Base-by-base conservation (phyloP, 2,797 vertebrate species). In the Hafferia zeledoni region DNA sequence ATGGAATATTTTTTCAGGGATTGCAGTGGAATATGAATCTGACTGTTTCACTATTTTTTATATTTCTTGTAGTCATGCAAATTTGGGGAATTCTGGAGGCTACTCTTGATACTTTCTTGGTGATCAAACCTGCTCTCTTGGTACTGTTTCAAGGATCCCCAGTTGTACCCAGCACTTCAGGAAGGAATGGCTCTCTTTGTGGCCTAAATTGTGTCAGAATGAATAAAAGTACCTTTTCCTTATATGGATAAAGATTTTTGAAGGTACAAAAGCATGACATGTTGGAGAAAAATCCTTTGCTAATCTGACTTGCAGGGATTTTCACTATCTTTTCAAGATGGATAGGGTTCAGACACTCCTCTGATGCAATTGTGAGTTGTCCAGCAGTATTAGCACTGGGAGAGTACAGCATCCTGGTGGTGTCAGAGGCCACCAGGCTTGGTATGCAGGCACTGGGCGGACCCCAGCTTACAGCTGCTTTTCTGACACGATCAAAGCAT, bases 401-500 rank as follows among this genome's bases (percentile, higher is more conserved):
- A 55, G 31, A 27, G 15, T 11, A 28, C 0, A 0, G n/a, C 33
- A 44, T 87, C 25, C 49, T 76, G 67, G 49, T 59, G n/a, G 22
- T 44, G n/a, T 78, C 52, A 23, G 87, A 52, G 67, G 52, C 89
- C 59, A n/a, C 11, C 10, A 8, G 7, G 27, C 41, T 28, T 52
- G 33, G 57, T 52, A 49, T n/a, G 52, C 59, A 60, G 87, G 64
- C 75, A 9, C 31, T 87, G 87, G 93, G 87, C 76, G 63, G 46
- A 70, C 44, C 71, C 59, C 78, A 41, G 47, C n/a, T 87, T 43
- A 31, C 71, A 81, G 2, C 57, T 56, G 27, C 23, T 81, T 59
- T 89, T 74, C 79, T 77, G 60, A 63, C 85, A 67, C 33, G 87
- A 93, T 87, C 83, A 91, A 91, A 91, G 85, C n/a, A 17, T 86